Evolutionary conservation across 2,797 vertebrate species (phyloP), one percentile per base, ranked within the genome.

Genomic region (Muraenolepis orangiensis): DNA sequence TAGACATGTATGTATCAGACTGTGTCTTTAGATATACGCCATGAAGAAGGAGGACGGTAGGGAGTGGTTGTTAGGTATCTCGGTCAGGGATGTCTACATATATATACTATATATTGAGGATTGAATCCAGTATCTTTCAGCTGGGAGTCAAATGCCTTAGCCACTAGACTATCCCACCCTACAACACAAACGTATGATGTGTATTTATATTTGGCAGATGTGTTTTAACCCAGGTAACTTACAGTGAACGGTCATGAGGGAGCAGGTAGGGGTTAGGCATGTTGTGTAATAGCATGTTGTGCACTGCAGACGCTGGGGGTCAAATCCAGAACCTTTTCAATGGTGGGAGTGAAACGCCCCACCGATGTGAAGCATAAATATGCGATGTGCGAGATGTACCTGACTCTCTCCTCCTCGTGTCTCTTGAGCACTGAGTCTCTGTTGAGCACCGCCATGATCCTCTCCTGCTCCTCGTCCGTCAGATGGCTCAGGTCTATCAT

Each of bases 401-500:
- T 95, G 87, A 99, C 85, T 84, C 98, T 93, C 66, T 96, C 94
- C 70, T 98, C 96, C 87, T 99, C 98, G 0, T 91, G 80, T 83
- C 91, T 96, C 90, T 99, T 98, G 71, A 99, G 93, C 0, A 95
- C 94, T 0, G 93, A 88, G 57, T 99, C 98, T 80, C 98, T 92
- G 87, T 94, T 94, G 77, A 99, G 91, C 72, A 99, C 98, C 28
- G 90, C 92, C 95, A 98, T 92, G 75, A 99, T 98, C 31, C 88
- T 82, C 42, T 93, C 94, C 87, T 98, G 96, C 79, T 99, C 98
- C 79, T 98, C 96, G 83, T 99, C 97, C 0, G 95, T 98, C 85
- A 99, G 91, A 86, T 98, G 95, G 86, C 97, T 98, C 81, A 99
- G 89, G 91, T 99, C 97, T 36, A 99, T 96, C 98, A 99, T 99